phyloP scores from a whole-genome alignment of 2,888 invertebrate species.

The Uropetala carovei region DNA sequence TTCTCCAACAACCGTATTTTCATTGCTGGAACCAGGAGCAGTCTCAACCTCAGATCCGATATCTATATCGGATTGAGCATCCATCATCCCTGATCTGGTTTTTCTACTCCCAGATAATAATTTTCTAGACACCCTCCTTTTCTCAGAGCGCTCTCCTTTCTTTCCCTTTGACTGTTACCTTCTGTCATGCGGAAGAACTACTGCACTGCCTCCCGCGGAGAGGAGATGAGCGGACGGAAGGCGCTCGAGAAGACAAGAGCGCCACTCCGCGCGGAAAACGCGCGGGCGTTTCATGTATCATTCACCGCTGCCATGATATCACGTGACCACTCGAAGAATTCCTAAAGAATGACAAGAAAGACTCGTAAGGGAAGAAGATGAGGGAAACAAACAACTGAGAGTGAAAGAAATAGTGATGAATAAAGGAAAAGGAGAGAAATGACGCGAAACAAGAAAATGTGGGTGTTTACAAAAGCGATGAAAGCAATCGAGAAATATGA shows the following conservation, averaged over 20 bases:
- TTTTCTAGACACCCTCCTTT: too few relatives aligned
- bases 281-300: slow-evolving; percentile 23
- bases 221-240: background rate
- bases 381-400: too few relatives aligned
- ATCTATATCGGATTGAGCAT: too few relatives aligned
- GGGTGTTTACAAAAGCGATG: background rate
- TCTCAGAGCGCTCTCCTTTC: too few relatives aligned
- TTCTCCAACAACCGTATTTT: background rate
- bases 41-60: too few relatives aligned
- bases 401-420: too few relatives aligned
- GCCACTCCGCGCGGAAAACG: slow-evolving; percentile 13
- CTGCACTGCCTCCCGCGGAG: background rate
- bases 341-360: background rate
- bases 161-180: too few relatives aligned
- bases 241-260: background rate
- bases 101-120: too few relatives aligned
- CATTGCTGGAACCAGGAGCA: too few relatives aligned
- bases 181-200: slow-evolving; percentile 20
- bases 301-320: slow-evolving; percentile 3
- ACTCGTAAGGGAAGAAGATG: too few relatives aligned
- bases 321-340: slow-evolving; percentile 1
- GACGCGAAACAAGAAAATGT: background rate
- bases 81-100: too few relatives aligned
- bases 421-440: background rate
- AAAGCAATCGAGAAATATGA: background rate